Conservation (phyloP, 2,888 invertebrate genomes). For the Hirtodrosophila trivittata region DNA sequence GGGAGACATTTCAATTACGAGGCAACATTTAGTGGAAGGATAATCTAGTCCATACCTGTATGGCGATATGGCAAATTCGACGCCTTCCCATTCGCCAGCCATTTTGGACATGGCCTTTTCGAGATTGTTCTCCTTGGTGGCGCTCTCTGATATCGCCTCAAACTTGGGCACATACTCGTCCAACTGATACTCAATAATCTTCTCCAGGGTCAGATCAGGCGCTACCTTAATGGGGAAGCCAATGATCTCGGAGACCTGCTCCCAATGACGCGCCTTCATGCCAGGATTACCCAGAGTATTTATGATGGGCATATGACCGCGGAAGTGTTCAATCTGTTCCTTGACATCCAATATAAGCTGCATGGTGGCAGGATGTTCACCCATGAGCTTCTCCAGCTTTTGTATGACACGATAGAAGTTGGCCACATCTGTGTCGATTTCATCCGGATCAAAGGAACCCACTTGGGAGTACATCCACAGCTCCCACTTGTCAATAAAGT, state of each 20-base stretch:
- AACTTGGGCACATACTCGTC: slow-evolving; percentile 95
- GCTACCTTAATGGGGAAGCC: slow-evolving; percentile 96
- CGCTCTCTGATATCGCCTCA: slow-evolving; percentile 95
- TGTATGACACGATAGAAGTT: slow-evolving; percentile 87
- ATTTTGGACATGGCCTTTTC: slow-evolving; percentile 95
- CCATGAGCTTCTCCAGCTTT: slow-evolving; percentile 94
- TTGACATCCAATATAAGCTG: slow-evolving; percentile 87
- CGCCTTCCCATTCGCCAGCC: slow-evolving; percentile 95
- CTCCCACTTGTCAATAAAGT: slow-evolving; percentile 92
- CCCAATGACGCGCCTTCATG: slow-evolving; percentile 96
- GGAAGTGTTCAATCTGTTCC: slow-evolving; percentile 92
- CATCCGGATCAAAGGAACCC: slow-evolving; percentile 93
- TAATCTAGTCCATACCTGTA: slow-evolving; percentile 85
- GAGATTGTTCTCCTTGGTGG: slow-evolving; percentile 96
- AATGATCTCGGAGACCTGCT: slow-evolving; percentile 96
- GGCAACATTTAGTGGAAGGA: not conserved
- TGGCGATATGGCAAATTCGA: slow-evolving; percentile 88
- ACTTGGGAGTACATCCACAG: slow-evolving; percentile 94
- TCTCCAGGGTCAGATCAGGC: slow-evolving; percentile 91
- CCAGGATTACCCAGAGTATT: slow-evolving; percentile 97
- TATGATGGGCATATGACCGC: slow-evolving; percentile 94
- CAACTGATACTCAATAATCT: slow-evolving; percentile 94
- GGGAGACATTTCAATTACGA: slow-evolving; percentile 47
- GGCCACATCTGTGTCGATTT: slow-evolving; percentile 88
- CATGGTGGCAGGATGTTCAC: slow-evolving; percentile 89